Evolutionary conservation across 2,888 invertebrate genomes (phyloP).

Genomic region (Mellilla xanthometata): DNA sequence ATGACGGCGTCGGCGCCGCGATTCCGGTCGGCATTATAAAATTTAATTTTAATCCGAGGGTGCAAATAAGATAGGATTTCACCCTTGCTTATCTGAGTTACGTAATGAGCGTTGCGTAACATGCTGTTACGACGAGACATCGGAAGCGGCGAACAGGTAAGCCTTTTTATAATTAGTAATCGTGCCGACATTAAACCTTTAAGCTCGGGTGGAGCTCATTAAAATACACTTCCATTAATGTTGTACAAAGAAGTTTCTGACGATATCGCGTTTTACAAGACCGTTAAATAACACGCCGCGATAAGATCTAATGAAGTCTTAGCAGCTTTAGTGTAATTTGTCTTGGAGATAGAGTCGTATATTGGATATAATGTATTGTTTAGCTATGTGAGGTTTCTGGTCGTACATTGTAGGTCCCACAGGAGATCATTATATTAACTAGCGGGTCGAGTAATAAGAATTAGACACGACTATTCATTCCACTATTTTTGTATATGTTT

Average conservation of each 20-base stretch:
- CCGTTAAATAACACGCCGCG: background rate
- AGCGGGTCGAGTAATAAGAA: too few species aligned
- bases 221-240: constrained; percentile 13
- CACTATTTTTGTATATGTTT: too few species aligned
- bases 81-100: constrained; percentile 65
- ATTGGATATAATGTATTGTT: constrained; percentile 8
- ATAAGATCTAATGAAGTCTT: background rate
- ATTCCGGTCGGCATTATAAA: constrained; percentile 69
- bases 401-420: constrained; percentile 8
- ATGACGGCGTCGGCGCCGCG: constrained; percentile 43
- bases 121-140: constrained; percentile 37
- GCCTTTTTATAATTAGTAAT: constrained; percentile 31
- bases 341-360: constrained; percentile 4
- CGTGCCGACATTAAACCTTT: constrained; percentile 18
- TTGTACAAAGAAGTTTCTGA: constrained; percentile 5
- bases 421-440: constrained; percentile 15
- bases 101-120: constrained; percentile 52
- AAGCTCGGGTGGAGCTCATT: constrained; percentile 17
- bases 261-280: constrained; percentile 1
- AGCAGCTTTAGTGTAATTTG: constrained; percentile 2
- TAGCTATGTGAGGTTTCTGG: constrained; percentile 6
- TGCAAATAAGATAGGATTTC: constrained; percentile 75
- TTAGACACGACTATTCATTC: too few species aligned
- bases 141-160: constrained; percentile 38
- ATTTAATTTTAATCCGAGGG: constrained; percentile 76